Evolutionary conservation across 1,140 invertebrate genomes (phyloP).

Genomic region (Sweltsa coloradensis): DNA sequence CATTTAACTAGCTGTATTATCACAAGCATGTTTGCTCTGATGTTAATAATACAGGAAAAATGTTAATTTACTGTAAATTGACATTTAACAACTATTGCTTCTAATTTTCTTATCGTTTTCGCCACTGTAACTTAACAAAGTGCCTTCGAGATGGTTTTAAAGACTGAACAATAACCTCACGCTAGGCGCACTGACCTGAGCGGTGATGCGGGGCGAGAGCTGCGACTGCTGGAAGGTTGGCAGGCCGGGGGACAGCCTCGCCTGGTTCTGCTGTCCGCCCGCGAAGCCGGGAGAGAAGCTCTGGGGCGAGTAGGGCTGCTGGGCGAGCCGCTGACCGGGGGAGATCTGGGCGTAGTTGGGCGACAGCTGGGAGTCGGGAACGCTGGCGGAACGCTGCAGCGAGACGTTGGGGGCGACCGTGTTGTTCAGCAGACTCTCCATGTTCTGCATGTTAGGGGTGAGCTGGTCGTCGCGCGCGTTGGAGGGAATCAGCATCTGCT

Average conservation of each 20-base stretch:
- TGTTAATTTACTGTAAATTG: no score
- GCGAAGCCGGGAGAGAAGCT: conserved; percentile 20
- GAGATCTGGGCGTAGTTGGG: conserved; percentile 38
- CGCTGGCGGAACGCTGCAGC: conserved; percentile 47
- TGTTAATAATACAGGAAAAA: no score
- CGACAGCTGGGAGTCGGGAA: conserved; percentile 58
- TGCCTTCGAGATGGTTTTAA: no score
- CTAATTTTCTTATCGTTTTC: no score
- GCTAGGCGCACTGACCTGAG: conserved; percentile 16
- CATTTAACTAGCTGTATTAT: no score
- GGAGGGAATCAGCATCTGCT: conserved; percentile 50
- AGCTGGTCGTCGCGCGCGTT: conserved; percentile 46
- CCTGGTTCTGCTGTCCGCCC: conserved; percentile 24
- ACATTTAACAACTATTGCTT: no score
- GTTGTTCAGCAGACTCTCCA: conserved; percentile 63
- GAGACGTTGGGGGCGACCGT: conserved; percentile 73
- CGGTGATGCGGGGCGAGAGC: conserved; percentile 25
- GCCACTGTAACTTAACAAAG: no score
- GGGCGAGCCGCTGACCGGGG: conserved; percentile 23
- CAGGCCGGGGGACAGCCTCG: conserved; percentile 21
- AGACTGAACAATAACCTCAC: no score
- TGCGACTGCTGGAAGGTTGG: conserved; percentile 23
- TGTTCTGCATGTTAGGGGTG: conserved; percentile 51
- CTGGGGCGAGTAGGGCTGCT: conserved; percentile 35
- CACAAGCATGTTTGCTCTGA: no score